Conservation (phyloP, 2,113 vertebrate species). For the Setophaga kirtlandii region DNA sequence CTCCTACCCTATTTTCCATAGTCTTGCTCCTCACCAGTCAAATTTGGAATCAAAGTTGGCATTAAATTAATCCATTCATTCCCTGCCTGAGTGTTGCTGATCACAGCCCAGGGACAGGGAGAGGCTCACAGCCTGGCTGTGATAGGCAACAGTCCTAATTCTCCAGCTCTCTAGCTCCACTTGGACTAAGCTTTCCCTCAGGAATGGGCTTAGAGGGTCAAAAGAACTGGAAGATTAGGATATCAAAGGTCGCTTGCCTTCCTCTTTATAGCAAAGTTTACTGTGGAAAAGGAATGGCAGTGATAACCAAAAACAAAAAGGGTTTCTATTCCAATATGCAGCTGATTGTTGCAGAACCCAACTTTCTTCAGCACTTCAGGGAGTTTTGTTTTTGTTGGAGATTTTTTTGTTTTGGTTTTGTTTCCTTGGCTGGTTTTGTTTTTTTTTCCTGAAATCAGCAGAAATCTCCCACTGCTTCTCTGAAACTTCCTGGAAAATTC, state of each 20-base stretch:
- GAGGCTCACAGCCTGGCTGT: rapidly evolving
- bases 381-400: background rate
- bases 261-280: background rate
- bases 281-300: background rate
- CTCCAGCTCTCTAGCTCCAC: background rate
- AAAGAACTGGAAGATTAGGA: background rate
- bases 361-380: background rate
- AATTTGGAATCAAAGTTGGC: background rate
- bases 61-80: background rate
- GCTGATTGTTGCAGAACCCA: background rate
- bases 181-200: background rate
- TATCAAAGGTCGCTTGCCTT: background rate
- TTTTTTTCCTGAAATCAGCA: background rate
- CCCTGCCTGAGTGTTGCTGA: background rate
- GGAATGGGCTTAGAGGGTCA: background rate
- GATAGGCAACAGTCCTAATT: background rate
- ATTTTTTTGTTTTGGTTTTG: background rate
- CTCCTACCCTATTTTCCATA: background rate
- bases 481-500: background rate
- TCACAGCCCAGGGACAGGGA: background rate
- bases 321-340: background rate
- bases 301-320: background rate
- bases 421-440: background rate
- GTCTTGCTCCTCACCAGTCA: background rate
- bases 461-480: background rate